Percentiles rank a stretch among this genome's conserved stretches.
phyloP scores from a whole-genome alignment of 2,797 vertebrate genomes.

The Pangasius sanitwongsei region DNA sequence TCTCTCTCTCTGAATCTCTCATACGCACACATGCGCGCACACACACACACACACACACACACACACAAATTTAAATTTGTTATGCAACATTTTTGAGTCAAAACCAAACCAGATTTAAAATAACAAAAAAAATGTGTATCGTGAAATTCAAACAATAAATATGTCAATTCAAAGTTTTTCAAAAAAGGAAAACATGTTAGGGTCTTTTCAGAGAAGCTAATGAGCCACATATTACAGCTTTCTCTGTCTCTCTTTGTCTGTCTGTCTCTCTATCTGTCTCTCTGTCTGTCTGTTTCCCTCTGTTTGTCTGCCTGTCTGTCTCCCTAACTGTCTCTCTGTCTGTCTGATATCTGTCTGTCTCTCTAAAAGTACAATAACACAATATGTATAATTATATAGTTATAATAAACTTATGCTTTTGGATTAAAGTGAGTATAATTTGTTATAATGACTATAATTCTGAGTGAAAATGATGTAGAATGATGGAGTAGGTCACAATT shows the following conservation, averaged over 20 bases:
- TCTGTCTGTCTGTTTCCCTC: too few species aligned
- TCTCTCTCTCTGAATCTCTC: background rate
- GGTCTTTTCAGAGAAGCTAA: background rate
- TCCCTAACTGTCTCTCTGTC: background rate
- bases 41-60: conserved; percentile 4
- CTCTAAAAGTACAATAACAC: background rate
- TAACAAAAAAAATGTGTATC: background rate
- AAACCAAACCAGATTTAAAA: background rate
- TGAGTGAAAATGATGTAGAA: background rate
- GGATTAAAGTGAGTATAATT: background rate
- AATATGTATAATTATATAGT: background rate
- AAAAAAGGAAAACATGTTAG: background rate
- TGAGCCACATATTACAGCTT: background rate
- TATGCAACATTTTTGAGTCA: background rate
- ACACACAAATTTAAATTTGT: background rate
- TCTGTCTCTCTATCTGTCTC: background rate
- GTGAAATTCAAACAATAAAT: background rate
- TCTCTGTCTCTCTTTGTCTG: background rate
- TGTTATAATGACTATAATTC: background rate
- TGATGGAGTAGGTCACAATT: background rate
- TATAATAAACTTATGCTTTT: background rate
- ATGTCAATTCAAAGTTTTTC: background rate
- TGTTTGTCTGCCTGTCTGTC: background rate
- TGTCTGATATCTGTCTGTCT: background rate
- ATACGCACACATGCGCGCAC: background rate